Evolutionary conservation across 2,888 invertebrate genomes (phyloP).

Genomic region (Argynnis bischoffii): DNA sequence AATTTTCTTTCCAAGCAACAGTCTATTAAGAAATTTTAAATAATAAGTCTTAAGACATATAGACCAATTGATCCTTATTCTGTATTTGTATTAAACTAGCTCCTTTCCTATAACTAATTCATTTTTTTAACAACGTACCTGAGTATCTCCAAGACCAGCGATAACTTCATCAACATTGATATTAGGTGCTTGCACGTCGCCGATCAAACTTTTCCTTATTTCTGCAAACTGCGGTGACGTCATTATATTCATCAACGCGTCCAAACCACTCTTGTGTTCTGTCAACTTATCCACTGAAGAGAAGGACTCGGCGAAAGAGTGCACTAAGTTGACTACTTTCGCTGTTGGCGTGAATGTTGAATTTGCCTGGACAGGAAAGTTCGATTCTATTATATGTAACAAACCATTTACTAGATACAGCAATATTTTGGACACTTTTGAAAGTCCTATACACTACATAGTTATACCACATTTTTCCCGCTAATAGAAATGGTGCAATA

Average conservation of each 20-base stretch:
- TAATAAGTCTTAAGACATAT: no score
- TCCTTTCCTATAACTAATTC: background rate
- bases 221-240: constrained; percentile 51
- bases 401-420: no score
- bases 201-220: constrained; percentile 49
- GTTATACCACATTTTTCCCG: no score
- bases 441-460: no score
- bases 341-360: constrained; percentile 76
- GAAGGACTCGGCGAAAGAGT: constrained; percentile 63
- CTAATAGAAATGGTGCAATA: no score
- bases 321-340: constrained; percentile 63
- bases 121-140: constrained; percentile 29
- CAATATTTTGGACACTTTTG: no score
- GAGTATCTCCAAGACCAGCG: constrained; percentile 56
- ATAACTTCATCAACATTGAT: constrained; percentile 59
- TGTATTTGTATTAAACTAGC: no score
- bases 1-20: no score
- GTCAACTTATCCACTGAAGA: constrained; percentile 56
- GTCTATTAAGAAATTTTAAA: no score
- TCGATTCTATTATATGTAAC: no score
- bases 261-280: constrained; percentile 56
- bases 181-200: constrained; percentile 46
- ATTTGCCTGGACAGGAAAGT: constrained; percentile 71
- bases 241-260: constrained; percentile 54
- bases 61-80: no score